Percentiles rank a stretch among this genome's conserved stretches.
Conservation (phyloP, 2,888 invertebrate species). For the Troides helena region DNA sequence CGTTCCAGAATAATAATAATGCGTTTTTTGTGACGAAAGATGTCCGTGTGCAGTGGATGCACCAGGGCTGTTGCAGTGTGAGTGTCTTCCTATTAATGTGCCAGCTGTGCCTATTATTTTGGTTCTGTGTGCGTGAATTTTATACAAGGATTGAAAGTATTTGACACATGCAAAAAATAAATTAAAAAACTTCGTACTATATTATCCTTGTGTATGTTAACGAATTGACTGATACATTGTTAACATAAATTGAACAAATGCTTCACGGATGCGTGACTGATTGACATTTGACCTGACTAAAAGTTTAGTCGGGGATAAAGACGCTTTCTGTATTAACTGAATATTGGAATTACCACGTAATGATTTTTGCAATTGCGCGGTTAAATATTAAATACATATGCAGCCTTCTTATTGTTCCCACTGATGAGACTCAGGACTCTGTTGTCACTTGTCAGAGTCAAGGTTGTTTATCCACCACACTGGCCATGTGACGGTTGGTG, state of each 20-base stretch:
- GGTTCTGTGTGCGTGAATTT: slow-evolving; percentile 60
- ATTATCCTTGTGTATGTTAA: neutral
- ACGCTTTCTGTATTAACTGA: slow-evolving; percentile 56
- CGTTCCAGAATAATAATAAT: slow-evolving; percentile 75
- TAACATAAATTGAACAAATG: slow-evolving; percentile 34
- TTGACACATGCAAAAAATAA: slow-evolving; percentile 4
- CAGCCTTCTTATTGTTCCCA: neutral
- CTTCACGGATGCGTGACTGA: slow-evolving; percentile 61
- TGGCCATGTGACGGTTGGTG: too few species aligned
- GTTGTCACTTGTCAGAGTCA: too few species aligned
- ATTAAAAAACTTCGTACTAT: neutral
- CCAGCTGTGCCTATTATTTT: slow-evolving; percentile 78
- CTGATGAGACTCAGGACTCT: too few species aligned
- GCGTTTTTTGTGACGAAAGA: slow-evolving; percentile 72
- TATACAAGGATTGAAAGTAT: slow-evolving; percentile 41
- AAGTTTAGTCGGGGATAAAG: slow-evolving; percentile 51
- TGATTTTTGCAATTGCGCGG: neutral
- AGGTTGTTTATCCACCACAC: too few species aligned
- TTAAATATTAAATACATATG: neutral
- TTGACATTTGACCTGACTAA: slow-evolving; percentile 56
- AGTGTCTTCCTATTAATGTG: slow-evolving; percentile 61
- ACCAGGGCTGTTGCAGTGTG: slow-evolving; percentile 45
- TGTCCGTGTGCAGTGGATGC: slow-evolving; percentile 71
- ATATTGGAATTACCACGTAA: slow-evolving; percentile 34
- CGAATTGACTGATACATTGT: slow-evolving; percentile 2